Conservation (phyloP, 2,797 vertebrate genomes). For the Loris lydekkerianus region DNA sequence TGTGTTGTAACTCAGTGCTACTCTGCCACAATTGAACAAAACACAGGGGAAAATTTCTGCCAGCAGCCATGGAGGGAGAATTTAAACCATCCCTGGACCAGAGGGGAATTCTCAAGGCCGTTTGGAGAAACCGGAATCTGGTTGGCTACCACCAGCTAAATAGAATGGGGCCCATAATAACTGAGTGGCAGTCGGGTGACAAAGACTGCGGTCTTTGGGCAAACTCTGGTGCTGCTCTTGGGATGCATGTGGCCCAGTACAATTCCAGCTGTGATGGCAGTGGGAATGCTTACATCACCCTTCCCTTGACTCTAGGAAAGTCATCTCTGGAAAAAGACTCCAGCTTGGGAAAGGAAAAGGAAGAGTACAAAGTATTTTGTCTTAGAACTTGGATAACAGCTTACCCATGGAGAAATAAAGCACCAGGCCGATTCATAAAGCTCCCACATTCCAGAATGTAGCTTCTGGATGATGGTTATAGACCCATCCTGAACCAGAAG, state of each 20-base stretch:
- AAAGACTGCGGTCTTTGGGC: not conserved
- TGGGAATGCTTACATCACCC: not conserved
- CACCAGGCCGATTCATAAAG: not conserved
- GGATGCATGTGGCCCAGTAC: not conserved
- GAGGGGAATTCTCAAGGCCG: not conserved
- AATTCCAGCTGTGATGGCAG: not conserved
- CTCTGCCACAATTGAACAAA: not conserved
- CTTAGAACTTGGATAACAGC: not conserved
- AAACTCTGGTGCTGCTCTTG: not conserved
- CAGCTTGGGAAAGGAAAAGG: not conserved
- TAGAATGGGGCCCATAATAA: not conserved
- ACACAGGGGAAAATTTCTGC: not conserved
- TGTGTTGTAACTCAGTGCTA: not conserved
- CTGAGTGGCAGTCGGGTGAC: not conserved
- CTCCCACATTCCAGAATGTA: not conserved
- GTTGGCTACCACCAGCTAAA: not conserved
- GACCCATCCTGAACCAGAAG: not conserved
- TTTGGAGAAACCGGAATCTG: not conserved
- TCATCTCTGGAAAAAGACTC: not conserved
- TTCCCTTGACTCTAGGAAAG: not conserved
- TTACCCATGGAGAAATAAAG: not conserved
- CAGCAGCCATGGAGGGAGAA: not conserved
- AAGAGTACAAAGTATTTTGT: not conserved
- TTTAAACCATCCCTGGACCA: not conserved
- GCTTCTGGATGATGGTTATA: not conserved